Conservation (phyloP, 2,888 invertebrate genomes). For the Sinelater perroti region DNA sequence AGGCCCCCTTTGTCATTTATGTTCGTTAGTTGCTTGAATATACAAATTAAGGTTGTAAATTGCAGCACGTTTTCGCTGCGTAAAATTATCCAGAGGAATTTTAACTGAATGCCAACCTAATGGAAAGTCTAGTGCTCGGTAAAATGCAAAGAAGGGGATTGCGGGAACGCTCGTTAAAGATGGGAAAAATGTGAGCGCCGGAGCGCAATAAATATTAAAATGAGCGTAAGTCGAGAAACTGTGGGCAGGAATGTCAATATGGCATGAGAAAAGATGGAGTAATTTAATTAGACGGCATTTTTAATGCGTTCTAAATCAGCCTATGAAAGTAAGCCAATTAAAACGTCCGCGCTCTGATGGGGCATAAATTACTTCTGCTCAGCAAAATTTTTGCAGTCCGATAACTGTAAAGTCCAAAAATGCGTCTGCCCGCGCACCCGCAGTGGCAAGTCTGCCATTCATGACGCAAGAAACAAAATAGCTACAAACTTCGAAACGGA, state of each 20-base stretch:
- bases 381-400: too few species aligned
- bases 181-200: background rate
- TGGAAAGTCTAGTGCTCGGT: background rate
- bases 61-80: too few species aligned
- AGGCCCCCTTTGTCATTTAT: too few species aligned
- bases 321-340: constrained; percentile 1
- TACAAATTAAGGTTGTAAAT: too few species aligned
- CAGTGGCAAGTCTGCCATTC: too few species aligned
- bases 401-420: too few species aligned
- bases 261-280: background rate
- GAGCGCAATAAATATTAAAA: constrained; percentile 3
- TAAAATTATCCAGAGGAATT: too few species aligned
- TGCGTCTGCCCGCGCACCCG: too few species aligned
- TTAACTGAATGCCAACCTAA: too few species aligned
- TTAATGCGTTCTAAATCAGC: background rate
- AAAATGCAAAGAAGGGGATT: background rate
- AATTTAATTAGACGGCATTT: constrained; percentile 6
- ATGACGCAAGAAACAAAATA: constrained; percentile 21
- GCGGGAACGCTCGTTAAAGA: constrained; percentile 1
- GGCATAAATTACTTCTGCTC: too few species aligned
- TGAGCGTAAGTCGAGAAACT: constrained; percentile 1
- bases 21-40: too few species aligned
- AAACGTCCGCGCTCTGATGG: background rate
- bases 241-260: background rate
- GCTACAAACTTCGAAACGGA: constrained; percentile 27